Base-by-base conservation (phyloP, 2,797 vertebrate species). In the Acropternis orthonyx region DNA sequence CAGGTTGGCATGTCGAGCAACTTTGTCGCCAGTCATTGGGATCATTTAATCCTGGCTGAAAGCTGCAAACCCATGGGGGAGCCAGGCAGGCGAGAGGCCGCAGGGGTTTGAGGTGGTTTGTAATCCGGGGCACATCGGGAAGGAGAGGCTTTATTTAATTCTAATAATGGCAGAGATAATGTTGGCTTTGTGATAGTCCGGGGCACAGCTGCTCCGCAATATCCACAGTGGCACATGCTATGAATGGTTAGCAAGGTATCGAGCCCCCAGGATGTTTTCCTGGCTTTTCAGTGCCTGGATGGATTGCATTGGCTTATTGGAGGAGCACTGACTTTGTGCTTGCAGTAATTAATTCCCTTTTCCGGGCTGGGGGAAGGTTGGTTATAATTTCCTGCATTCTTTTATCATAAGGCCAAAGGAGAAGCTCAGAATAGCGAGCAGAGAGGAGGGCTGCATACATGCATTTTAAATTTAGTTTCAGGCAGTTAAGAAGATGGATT, bases 331-430 rank as follows among this genome's bases (percentile, higher is more conserved):
- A 93, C 97, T 97, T 89, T 76, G 54, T 88, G 82, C 94, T 88
- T 59, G 41, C 90, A 17, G 89, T 97, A 97, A 97, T 97, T 97
- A 97, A 97, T 97, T 96, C 96, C 91, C 67, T 90, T 72, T 96
- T 95, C 93, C 89, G 76, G 94, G 97, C 92, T 68, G 88, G 88
- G 94, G 85, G 94, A 93, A 71, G 92, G 72, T 96, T 95, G 75
- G 92, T 82, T 93, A 89, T 94, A 94, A 95, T 97, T 97, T 96
- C 95, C 82, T 93, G 94, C 83, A 14, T 88, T 96, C 96, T 97
- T 97, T 96, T 91, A 91, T 97, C 89, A 30, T 73, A 37, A 36
- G 95, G 95, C 96, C 95, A 96, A 95, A 94, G 97, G 95, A 96
- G 96, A 85, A 92, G 41, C 95, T 96, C 86, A n/a, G 93, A 92